Base-by-base conservation (phyloP, 2,113 vertebrate genomes). In the Paracyprichromis sp. region DNA sequence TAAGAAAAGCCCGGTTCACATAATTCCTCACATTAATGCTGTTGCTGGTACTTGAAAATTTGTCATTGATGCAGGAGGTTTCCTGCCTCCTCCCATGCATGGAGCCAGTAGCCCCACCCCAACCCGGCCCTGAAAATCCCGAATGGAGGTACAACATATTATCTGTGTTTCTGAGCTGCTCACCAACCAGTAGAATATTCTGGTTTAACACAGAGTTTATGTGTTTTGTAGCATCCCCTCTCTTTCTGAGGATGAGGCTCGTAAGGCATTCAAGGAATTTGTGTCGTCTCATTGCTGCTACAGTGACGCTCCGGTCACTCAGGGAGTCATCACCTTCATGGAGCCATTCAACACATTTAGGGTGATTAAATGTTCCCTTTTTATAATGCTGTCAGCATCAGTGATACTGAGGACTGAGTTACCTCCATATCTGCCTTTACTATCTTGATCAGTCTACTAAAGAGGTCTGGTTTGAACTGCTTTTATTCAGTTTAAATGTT, bases 281-380 rank as follows among this genome's bases (percentile, higher is more conserved):
- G 94, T 53, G 4, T 89, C 80, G 0, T 81, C 59, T 73, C 83
- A 93, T 1, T 95, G 94, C 83, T 97, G 96, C 89, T 96, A 94
- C 53, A 87, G 90, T 26, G 45, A 52, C 0, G 40, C 8, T 5
- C 95, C 96, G 0, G 96, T 88, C 3, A 14, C 69, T 1, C 90
- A 97, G 5, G 95, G 96, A 31, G 88, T 92, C 14, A 93, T 96
- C 89, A 93, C 92, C 26, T 92, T 19, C 36, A 92, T 96, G 92
- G 91, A 94, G 89, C 52, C 95, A 0, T 95, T 89, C 54, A 95
- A 92, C 86, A 97, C 95, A 4, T 97, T 83, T 92, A 93, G 96
- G 94, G 95, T 96, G 73, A 89, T 52, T 45, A 40, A 10, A 31
- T 40, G 3, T 52, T 54, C 38, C 17, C 36, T 53, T 7, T 16